Percentiles rank a stretch among this genome's conserved stretches.
Evolutionary conservation across 2,888 invertebrate species (phyloP).

Genomic region (Schizaphis graminum): DNA sequence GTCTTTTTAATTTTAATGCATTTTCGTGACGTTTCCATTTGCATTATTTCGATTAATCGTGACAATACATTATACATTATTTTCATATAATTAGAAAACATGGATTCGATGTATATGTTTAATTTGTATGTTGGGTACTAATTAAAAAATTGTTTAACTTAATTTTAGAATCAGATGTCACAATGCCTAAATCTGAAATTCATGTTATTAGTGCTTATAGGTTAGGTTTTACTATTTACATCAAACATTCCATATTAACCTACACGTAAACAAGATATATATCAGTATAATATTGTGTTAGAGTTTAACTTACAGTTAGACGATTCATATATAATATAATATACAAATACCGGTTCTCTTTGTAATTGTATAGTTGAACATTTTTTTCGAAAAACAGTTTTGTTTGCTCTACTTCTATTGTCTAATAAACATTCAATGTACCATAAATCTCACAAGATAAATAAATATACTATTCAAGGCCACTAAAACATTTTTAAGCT

Average conservation of each 20-base stretch:
- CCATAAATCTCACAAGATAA: not conserved
- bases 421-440: not conserved
- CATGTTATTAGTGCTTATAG: not conserved
- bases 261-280: not conserved
- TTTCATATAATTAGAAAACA: not conserved
- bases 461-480: not conserved
- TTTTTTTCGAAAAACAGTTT: not conserved
- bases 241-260: not conserved
- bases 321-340: not conserved
- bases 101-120: not conserved
- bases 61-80: not conserved
- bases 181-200: not conserved
- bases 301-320: not conserved
- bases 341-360: not conserved
- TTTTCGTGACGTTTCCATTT: not conserved
- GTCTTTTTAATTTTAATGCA: not conserved
- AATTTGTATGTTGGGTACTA: not conserved
- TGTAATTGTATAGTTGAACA: not conserved
- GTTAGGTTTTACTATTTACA: not conserved
- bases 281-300: not conserved
- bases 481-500: not conserved
- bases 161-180: not conserved
- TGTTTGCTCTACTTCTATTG: not conserved
- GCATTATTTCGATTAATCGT: not conserved
- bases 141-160: not conserved